Base-by-base conservation (phyloP, 1,140 invertebrate genomes). In the Drosophila bifasciata region DNA sequence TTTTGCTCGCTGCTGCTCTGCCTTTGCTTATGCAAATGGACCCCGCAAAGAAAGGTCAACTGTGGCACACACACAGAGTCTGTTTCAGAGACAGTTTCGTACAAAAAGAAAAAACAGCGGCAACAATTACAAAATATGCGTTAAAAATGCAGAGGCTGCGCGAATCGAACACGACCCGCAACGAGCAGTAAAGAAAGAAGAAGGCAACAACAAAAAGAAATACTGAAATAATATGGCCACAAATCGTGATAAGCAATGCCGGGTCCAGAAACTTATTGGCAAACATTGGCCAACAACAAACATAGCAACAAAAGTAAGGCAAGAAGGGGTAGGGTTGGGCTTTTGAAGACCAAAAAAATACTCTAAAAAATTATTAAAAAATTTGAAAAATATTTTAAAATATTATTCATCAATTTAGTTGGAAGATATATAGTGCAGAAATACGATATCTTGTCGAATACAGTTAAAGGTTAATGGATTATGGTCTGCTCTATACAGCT, bases 41-140 rank as follows among this genome's bases (percentile, higher is more conserved):
- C 74, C 66, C 66, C 52, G 83, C 76, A 62, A 70, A 49, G n/a
- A 86, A 86, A 86, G 81, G 81, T 86, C 81, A 86, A 80, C 48
- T 56, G 43, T 62, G 48, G 53, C 56, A 44, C 77, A 64, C 52
- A n/a, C n/a, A n/a, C n/a, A n/a, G n/a, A n/a, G n/a, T n/a, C n/a
- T n/a, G n/a, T n/a, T n/a, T n/a, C n/a, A 43, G 48, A 13, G 28
- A 32, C 28, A 3, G 11, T 36, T 4, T 13, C 3, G 11, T n/a
- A n/a, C n/a, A n/a, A n/a, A n/a, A n/a, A n/a, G n/a, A 11, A 36
- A 56, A 36, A 59, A 23, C 61, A 69, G 75, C 76, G 60, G 59
- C 83, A 88, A 83, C 83, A 86, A 86, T 86, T 86, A 88, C 83
- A 86, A 86, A 86, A 88, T 88, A 86, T 86, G 81, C 81, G 81